Conservation (phyloP, 2,888 invertebrate species). For the Drosophila neonasuta region DNA sequence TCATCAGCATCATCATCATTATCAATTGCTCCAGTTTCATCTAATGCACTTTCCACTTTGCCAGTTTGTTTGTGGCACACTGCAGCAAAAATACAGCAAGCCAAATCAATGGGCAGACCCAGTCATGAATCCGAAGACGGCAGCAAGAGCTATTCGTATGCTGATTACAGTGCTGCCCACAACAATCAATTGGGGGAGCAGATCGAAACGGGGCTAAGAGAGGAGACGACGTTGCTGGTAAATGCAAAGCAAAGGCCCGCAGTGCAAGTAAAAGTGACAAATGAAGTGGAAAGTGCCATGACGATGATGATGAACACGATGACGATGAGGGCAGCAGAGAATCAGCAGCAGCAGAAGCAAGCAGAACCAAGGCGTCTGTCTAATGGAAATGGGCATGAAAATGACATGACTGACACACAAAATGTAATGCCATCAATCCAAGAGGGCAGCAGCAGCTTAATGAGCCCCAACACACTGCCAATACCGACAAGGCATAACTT, state of each 20-base stretch:
- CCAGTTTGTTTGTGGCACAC: conserved; percentile 72
- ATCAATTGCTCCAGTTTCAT: conserved; percentile 57
- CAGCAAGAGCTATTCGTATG: conserved; percentile 28
- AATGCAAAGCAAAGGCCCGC: conserved; percentile 56
- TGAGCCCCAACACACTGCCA: conserved; percentile 56
- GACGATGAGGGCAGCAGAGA: conserved; percentile 24
- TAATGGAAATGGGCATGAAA: conserved; percentile 39
- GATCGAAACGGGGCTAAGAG: conserved; percentile 8
- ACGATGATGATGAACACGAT: conserved; percentile 22
- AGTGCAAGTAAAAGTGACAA: conserved; percentile 77
- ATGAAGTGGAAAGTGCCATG: conserved; percentile 76
- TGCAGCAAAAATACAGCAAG: conserved; percentile 60
- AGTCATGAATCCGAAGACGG: conserved; percentile 17
- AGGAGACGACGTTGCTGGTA: conserved; percentile 9
- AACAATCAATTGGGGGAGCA: conserved; percentile 67
- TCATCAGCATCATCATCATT: conserved; percentile 35
- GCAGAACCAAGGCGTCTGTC: conserved; percentile 13
- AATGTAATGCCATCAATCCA: conserved; percentile 40
- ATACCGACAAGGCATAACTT: conserved; percentile 52
- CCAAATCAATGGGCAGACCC: conserved; percentile 28
- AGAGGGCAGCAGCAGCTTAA: conserved; percentile 43
- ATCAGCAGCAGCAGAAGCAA: neutral
- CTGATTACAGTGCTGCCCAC: conserved; percentile 62
- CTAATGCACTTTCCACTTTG: conserved; percentile 69
- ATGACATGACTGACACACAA: conserved; percentile 49